A percentile compares a stretch with the other conserved stretches of the same genome.
These are phyloP conservation scores for Zosterops lateralis DNA, from an alignment of 2,113 vertebrate genomes.

Conservation along the genomic window DNA sequence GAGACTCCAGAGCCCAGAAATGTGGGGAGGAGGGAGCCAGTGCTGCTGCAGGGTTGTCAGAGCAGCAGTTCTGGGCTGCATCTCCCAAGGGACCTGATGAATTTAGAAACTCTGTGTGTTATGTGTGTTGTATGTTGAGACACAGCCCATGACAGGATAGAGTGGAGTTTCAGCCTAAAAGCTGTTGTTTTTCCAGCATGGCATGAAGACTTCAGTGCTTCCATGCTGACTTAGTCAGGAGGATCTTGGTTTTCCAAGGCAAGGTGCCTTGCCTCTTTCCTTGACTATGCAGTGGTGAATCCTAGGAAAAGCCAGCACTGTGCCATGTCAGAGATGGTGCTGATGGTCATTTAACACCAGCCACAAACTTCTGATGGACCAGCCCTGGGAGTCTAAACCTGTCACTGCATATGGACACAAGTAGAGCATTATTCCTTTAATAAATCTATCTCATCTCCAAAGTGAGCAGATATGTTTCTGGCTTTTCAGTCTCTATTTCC, in stretches of 20 bases:
- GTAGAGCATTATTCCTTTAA: background rate
- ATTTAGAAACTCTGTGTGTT: accelerated
- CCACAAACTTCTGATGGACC: background rate
- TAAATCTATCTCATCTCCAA: background rate
- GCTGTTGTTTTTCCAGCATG: background rate
- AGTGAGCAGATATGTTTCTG: background rate
- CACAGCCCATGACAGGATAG: background rate
- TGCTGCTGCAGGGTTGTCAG: background rate
- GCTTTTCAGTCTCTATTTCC: background rate
- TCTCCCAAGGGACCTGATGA: background rate
- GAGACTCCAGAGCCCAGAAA: background rate
- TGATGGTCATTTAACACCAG: background rate
- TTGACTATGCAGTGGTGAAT: accelerated
- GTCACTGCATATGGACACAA: too few relatives aligned
- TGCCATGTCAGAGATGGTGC: background rate
- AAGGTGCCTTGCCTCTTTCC: background rate
- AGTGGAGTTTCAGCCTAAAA: background rate
- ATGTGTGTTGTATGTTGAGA: accelerated
- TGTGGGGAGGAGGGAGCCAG: background rate
- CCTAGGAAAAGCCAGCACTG: background rate
- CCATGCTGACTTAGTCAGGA: background rate
- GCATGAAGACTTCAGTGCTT: background rate
- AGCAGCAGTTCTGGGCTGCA: background rate
- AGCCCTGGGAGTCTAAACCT: background rate
- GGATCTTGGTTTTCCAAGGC: background rate